Conservation (phyloP, 2,888 invertebrate species). For the Drosophila formosana region DNA sequence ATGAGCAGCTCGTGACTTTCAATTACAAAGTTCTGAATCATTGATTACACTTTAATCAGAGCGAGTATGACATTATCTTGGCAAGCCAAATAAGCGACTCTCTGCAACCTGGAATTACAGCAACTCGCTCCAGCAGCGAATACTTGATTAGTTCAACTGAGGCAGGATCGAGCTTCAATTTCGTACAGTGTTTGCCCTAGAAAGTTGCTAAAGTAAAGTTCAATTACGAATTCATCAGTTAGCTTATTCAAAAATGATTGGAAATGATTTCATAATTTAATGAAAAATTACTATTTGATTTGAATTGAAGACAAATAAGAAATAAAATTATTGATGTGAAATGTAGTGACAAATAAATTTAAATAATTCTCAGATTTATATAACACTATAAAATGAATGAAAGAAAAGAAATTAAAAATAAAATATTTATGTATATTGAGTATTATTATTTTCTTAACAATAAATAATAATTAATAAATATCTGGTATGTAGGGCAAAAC, state of each 20-base stretch:
- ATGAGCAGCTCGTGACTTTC: slow-evolving; percentile 54
- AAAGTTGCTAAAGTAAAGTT: not conserved
- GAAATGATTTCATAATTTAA: not conserved
- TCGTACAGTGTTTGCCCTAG: not conserved
- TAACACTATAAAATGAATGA: no score
- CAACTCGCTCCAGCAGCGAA: not conserved
- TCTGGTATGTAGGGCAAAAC: no score
- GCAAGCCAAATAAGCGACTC: slow-evolving; percentile 15
- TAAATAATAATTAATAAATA: no score
- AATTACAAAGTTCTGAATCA: slow-evolving; percentile 58
- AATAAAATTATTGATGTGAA: no score
- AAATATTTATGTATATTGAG: no score
- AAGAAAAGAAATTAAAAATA: no score
- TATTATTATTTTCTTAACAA: no score
- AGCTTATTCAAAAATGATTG: not conserved
- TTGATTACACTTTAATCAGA: slow-evolving; percentile 53
- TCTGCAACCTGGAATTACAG: not conserved
- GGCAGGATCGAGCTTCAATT: not conserved
- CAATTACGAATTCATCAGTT: not conserved
- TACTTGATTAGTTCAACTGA: not conserved
- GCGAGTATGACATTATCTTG: slow-evolving; percentile 32
- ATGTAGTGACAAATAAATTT: no score
- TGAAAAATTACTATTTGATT: no score
- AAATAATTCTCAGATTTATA: no score
- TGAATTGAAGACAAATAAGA: no score